Conservation (phyloP, 2,797 vertebrate species). For the Garrulus glandarius region DNA sequence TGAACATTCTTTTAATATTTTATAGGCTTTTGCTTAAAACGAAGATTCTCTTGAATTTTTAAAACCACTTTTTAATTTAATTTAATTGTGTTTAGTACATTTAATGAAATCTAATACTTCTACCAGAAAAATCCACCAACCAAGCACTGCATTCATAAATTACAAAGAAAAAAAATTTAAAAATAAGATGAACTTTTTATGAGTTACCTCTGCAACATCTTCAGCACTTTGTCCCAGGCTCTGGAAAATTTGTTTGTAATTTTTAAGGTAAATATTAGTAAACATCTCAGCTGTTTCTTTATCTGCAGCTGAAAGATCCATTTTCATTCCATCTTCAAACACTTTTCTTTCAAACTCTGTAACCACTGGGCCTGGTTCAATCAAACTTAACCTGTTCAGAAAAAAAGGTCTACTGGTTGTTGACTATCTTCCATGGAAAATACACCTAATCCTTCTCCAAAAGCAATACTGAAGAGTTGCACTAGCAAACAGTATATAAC, state of each 20-base stretch:
- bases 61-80: not conserved
- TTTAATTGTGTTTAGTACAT: not conserved
- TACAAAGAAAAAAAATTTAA: not conserved
- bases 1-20: not conserved
- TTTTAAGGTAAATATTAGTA: slow-evolving; percentile 85
- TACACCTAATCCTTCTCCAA: not conserved
- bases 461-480: not conserved
- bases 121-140: not conserved
- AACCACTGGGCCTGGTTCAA: slow-evolving; percentile 87
- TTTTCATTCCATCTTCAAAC: slow-evolving; percentile 82
- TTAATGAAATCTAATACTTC: not conserved
- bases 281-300: slow-evolving; percentile 86
- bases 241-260: slow-evolving; percentile 85
- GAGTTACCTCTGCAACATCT: slow-evolving; percentile 83
- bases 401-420: not conserved
- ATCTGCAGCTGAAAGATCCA: slow-evolving; percentile 85
- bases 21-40: not conserved
- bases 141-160: not conserved
- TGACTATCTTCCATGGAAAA: not conserved
- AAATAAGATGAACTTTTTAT: not conserved
- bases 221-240: slow-evolving; percentile 83
- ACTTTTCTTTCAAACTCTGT: slow-evolving; percentile 89
- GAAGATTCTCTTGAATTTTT: not conserved
- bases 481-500: not conserved
- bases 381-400: slow-evolving; percentile 79